Evolutionary conservation across 2,888 invertebrate genomes (phyloP).

Genomic region (Dichetophora obliterata): DNA sequence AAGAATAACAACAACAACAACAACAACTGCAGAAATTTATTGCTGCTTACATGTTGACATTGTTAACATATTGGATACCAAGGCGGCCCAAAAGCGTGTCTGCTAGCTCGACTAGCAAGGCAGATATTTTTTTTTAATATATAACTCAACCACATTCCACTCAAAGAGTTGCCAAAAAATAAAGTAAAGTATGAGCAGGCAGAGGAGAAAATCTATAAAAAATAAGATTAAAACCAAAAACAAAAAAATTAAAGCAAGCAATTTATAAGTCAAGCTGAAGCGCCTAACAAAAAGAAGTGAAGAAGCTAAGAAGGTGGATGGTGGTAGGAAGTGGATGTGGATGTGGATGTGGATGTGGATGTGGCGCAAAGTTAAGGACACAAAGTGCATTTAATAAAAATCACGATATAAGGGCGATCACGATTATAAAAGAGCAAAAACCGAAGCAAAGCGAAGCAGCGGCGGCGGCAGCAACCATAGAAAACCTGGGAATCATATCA

Average conservation of each 20-base stretch:
- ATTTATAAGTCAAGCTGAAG: background rate
- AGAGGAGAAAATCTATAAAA: background rate
- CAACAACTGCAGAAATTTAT: conserved; percentile 18
- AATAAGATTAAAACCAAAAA: background rate
- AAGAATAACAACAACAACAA: background rate
- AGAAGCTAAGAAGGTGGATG: background rate
- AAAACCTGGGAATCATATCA: background rate
- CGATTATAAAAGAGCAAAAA: conserved; percentile 52
- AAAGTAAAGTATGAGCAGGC: background rate
- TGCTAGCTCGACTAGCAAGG: background rate
- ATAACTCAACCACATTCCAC: background rate
- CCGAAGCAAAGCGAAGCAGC: background rate
- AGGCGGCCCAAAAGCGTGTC: background rate
- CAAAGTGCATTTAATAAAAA: conserved; percentile 52
- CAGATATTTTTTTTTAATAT: background rate
- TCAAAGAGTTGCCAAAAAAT: background rate
- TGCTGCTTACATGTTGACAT: conserved; percentile 17
- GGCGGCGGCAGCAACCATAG: background rate
- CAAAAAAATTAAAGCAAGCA: background rate
- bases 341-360: background rate
- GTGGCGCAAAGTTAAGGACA: conserved; percentile 18
- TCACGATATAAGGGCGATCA: conserved; percentile 60
- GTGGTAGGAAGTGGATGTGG: background rate
- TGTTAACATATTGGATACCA: conserved; percentile 3
- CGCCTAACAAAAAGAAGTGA: background rate